phyloP scores from a whole-genome alignment of 2,113 vertebrate species.

The Microtus montanus region DNA sequence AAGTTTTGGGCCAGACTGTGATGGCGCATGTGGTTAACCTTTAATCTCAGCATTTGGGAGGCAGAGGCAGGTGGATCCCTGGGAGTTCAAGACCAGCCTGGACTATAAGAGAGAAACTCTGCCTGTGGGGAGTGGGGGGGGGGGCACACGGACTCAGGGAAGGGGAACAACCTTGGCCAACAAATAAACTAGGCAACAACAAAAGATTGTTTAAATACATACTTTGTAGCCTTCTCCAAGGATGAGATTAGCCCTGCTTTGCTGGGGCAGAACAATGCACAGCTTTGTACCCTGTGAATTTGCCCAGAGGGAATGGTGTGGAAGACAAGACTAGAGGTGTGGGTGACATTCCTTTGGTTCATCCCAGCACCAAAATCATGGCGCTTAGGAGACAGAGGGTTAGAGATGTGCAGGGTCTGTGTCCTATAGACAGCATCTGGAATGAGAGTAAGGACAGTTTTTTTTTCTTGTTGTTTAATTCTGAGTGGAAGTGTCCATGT shows the following conservation, averaged over 20 bases:
- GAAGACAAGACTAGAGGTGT: no score
- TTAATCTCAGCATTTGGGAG: background rate
- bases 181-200: background rate
- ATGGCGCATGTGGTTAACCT: background rate
- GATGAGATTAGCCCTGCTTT: background rate
- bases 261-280: background rate
- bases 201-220: background rate
- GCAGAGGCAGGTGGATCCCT: background rate
- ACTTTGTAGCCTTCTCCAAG: conserved; percentile 11
- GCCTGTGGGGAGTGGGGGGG: accelerated
- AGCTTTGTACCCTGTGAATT: background rate
- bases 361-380: background rate
- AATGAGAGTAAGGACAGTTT: background rate
- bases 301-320: background rate
- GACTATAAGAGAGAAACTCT: background rate
- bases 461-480: background rate
- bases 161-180: no score
- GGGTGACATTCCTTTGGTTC: background rate
- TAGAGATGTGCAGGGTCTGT: background rate
- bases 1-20: background rate
- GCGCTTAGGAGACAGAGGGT: background rate
- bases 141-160: no score
- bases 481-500: background rate
- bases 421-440: background rate
- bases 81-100: background rate